Evolutionary conservation across 2,797 vertebrate genomes (phyloP).

Genomic region (Margarornis squamiger): DNA sequence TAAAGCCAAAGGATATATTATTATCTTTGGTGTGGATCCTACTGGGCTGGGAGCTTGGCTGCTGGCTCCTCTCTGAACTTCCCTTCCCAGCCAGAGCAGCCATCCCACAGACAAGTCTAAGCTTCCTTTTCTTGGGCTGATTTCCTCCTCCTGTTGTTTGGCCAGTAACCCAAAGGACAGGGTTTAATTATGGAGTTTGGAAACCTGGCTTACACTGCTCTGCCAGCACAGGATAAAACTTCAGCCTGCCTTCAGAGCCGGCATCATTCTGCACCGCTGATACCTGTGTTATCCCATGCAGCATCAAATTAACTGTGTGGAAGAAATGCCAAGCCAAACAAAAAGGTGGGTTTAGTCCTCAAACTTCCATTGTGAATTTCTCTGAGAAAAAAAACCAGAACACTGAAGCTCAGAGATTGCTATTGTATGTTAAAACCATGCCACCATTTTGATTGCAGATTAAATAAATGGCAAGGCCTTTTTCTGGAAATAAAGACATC

Average conservation of each 20-base stretch:
- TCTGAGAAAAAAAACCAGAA: background rate
- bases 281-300: constrained; percentile 30
- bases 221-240: constrained; percentile 48
- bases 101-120: constrained; percentile 51
- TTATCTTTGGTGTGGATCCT: constrained; percentile 69
- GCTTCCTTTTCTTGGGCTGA: constrained; percentile 54
- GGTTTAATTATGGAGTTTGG: constrained; percentile 52
- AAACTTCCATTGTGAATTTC: background rate
- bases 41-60: constrained; percentile 55
- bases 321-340: constrained; percentile 42
- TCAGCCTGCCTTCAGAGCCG: background rate
- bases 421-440: background rate
- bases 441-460: background rate
- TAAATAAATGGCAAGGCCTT: background rate
- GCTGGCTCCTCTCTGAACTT: constrained; percentile 61
- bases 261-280: background rate
- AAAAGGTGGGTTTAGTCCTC: background rate
- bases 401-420: background rate
- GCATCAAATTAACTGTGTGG: background rate
- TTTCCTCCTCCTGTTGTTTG: constrained; percentile 50
- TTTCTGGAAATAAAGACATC: background rate
- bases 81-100: constrained; percentile 54
- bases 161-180: constrained; percentile 50
- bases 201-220: background rate
- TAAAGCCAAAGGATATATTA: constrained; percentile 63